Percentiles rank a stretch among this genome's conserved stretches.
Conservation (phyloP, 2,797 vertebrate genomes). For the Neosilurus mollespiculum region DNA sequence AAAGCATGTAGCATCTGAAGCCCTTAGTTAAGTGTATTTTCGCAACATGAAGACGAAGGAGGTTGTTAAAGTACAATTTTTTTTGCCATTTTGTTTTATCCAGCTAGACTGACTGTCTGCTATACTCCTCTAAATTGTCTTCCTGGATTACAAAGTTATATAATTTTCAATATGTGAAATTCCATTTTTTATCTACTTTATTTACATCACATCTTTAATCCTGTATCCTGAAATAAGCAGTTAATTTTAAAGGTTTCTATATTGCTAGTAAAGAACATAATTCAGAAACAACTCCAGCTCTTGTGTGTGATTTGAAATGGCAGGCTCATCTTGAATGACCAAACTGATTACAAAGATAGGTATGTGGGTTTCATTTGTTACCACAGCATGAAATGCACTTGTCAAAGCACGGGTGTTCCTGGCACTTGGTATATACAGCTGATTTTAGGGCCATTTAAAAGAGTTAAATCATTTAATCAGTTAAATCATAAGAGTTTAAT, state of each 20-base stretch:
- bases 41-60: neutral
- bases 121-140: neutral
- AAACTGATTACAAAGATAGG: neutral
- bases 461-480: too few species aligned
- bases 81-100: neutral
- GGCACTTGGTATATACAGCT: neutral
- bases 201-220: neutral
- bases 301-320: neutral
- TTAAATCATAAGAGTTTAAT: too few species aligned
- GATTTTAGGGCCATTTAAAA: too few species aligned
- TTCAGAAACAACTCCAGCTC: neutral
- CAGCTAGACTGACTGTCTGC: neutral
- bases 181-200: neutral
- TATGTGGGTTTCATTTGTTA: neutral
- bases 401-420: neutral
- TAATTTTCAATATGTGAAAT: neutral
- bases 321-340: neutral
- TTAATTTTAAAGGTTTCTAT: neutral
- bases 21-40: neutral
- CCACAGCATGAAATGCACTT: neutral
- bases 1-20: neutral
- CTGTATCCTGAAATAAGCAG: neutral
- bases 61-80: neutral
- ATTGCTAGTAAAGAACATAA: neutral
- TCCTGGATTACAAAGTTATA: neutral